phyloP scores from a whole-genome alignment of 2,797 vertebrate species.

The Dipus sagitta region DNA sequence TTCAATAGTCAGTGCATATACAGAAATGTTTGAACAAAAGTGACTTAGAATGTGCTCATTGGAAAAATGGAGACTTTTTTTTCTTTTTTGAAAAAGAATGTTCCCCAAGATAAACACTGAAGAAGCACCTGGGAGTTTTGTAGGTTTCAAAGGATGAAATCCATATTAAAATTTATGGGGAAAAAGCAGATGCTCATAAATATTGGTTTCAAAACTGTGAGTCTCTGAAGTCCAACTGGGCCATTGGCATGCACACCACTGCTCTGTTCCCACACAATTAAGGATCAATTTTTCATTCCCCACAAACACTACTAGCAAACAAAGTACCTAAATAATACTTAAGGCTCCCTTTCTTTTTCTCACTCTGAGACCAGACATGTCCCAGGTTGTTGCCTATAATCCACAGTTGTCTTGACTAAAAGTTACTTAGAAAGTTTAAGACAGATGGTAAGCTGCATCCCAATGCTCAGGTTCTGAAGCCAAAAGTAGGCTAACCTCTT shows the following conservation, averaged over 20 bases:
- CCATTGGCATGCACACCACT: conserved; percentile 53
- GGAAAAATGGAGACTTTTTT: background rate
- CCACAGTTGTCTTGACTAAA: conserved; percentile 66
- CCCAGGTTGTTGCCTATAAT: conserved; percentile 62
- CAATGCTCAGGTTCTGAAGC: conserved; percentile 31
- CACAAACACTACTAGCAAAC: conserved; percentile 62
- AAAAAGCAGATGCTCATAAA: conserved; percentile 81
- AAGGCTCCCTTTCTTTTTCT: conserved; percentile 47
- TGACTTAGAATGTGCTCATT: conserved; percentile 50
- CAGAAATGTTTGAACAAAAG: conserved; percentile 24
- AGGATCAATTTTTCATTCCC: conserved; percentile 68
- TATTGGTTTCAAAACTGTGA: conserved; percentile 66
- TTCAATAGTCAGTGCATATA: background rate
- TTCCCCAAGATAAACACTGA: conserved; percentile 67
- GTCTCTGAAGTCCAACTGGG: conserved; percentile 72
- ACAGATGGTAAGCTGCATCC: conserved; percentile 67
- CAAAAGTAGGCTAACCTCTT: conserved; percentile 40
- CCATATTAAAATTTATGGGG: conserved; percentile 77
- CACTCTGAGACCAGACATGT: conserved; percentile 64
- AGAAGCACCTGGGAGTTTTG: conserved; percentile 73
- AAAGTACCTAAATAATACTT: conserved; percentile 56
- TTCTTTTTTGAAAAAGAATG: background rate
- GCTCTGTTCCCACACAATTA: conserved; percentile 59
- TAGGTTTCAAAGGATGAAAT: conserved; percentile 78
- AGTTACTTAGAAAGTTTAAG: conserved; percentile 62